Evolutionary conservation across 2,797 vertebrate genomes (phyloP).

Genomic region (Sparus aurata): DNA sequence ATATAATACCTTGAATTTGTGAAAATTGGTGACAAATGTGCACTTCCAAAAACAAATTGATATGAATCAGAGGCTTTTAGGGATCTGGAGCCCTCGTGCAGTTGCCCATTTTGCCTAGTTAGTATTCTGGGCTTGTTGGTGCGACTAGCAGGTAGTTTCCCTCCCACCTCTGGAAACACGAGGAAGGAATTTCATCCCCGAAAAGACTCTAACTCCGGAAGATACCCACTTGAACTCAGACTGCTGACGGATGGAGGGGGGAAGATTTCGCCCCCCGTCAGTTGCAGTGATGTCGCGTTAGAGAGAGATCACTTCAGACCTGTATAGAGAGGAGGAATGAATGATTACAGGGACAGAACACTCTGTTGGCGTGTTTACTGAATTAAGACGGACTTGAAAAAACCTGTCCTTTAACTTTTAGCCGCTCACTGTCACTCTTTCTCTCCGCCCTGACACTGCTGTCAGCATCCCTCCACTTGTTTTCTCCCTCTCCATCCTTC

Average conservation of each 20-base stretch:
- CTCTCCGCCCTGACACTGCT: slow-evolving; percentile 11
- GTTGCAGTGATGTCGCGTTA: neutral
- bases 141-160: neutral
- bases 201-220: neutral
- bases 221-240: slow-evolving; percentile 2
- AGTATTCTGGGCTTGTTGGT: slow-evolving; percentile 7
- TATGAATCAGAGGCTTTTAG: neutral
- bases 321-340: slow-evolving; percentile 2
- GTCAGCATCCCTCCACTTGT: slow-evolving; percentile 18
- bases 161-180: neutral
- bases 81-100: neutral
- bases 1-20: neutral
- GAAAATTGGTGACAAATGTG: no score
- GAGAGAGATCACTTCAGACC: slow-evolving; percentile 7
- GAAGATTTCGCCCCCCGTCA: neutral
- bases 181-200: neutral
- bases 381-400: neutral
- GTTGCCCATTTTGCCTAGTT: neutral
- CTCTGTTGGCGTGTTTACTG: slow-evolving; percentile 7
- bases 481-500: neutral
- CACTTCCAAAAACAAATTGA: neutral
- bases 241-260: neutral
- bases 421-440: neutral
- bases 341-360: neutral
- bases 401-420: slow-evolving; percentile 10